These are phyloP conservation scores for Eulemur mongoz DNA, from an alignment of 2,797 vertebrate genomes.

Conservation along the genomic window DNA sequence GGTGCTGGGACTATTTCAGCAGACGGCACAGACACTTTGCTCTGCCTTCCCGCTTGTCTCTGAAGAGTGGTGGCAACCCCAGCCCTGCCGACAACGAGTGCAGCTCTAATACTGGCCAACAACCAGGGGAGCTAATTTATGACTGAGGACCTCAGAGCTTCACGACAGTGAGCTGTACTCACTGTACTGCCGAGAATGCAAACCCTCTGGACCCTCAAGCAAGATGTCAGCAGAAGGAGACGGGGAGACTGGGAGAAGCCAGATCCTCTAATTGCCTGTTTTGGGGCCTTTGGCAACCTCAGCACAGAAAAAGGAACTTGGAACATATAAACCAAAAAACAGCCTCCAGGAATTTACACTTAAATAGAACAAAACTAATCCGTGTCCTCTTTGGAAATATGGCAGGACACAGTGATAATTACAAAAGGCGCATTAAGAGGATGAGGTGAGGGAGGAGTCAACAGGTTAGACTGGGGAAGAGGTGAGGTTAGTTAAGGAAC, in stretches of 20 bases:
- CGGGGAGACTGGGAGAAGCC: background rate
- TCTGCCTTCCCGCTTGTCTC: slow-evolving; percentile 46
- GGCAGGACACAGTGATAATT: background rate
- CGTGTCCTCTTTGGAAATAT: background rate
- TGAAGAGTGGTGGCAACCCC: background rate
- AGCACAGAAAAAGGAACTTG: background rate
- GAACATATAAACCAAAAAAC: background rate
- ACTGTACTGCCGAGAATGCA: background rate
- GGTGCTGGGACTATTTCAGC: slow-evolving; percentile 34
- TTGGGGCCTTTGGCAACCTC: background rate
- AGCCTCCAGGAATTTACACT: background rate
- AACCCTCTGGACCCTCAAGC: background rate
- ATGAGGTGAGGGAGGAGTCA: background rate
- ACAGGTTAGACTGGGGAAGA: background rate
- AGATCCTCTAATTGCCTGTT: background rate
- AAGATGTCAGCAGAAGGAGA: background rate
- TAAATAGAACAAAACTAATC: background rate
- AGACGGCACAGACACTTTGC: slow-evolving; percentile 34
- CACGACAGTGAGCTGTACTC: background rate
- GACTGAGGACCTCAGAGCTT: background rate
- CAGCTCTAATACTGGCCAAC: background rate
- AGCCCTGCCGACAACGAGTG: background rate
- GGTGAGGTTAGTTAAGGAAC: background rate
- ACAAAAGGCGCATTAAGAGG: background rate
- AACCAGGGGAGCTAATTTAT: background rate